phyloP scores from a whole-genome alignment of 2,113 vertebrate species.

The Neodontobutis hainanensis region DNA sequence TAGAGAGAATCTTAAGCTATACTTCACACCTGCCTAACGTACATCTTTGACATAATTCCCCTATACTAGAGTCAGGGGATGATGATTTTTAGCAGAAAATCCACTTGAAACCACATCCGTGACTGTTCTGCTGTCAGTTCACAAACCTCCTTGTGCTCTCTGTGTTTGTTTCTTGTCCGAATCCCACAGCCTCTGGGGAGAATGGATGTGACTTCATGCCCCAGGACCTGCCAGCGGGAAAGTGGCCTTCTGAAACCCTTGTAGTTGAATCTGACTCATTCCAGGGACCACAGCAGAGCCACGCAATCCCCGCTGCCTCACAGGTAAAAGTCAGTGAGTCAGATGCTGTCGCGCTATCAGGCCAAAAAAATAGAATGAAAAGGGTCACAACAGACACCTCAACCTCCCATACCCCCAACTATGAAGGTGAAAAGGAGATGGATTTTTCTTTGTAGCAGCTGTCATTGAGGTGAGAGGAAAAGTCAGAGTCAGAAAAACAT shows the following conservation, averaged over 20 bases:
- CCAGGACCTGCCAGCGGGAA: constrained; percentile 49
- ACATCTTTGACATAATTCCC: not conserved
- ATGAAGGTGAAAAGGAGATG: constrained; percentile 23
- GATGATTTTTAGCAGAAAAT: not conserved
- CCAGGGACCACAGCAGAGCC: constrained; percentile 28
- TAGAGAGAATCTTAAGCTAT: not conserved
- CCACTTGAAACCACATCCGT: not conserved
- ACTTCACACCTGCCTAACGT: not conserved
- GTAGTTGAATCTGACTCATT: constrained; percentile 59
- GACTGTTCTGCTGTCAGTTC: not conserved
- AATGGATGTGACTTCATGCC: constrained; percentile 45
- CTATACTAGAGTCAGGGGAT: not conserved
- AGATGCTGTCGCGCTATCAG: constrained; percentile 32
- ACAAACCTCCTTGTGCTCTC: constrained; percentile 18
- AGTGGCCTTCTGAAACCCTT: constrained; percentile 54
- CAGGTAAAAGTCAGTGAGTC: constrained; percentile 36
- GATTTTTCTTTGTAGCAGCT: constrained; percentile 5
- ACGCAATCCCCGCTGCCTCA: constrained; percentile 48
- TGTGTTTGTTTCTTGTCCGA: constrained; percentile 27
- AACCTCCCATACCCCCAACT: constrained; percentile 22
- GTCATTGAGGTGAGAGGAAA: constrained; percentile 9
- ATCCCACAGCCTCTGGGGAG: constrained; percentile 14
- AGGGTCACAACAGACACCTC: constrained; percentile 11
- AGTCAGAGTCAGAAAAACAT: not conserved
- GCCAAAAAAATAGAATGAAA: constrained; percentile 25